phyloP scores from a whole-genome alignment of 2,797 vertebrate genomes.

The Nannoperca australis region DNA sequence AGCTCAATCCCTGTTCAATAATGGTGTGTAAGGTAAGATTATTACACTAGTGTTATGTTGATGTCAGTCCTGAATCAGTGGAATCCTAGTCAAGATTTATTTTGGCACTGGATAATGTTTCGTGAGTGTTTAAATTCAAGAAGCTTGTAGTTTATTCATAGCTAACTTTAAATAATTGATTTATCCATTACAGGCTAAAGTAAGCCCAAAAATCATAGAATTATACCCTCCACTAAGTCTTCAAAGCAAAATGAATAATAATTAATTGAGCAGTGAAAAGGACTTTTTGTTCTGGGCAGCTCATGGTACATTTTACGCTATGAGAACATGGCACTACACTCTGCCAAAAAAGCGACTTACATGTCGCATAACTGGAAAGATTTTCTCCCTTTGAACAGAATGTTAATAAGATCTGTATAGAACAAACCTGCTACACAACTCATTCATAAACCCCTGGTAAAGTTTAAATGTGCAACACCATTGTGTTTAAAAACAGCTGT shows the following conservation, averaged over 20 bases:
- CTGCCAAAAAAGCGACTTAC: neutral
- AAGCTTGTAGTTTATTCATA: slow-evolving; percentile 18
- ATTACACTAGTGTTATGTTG: no score
- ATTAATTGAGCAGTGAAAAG: neutral
- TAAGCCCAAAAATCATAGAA: slow-evolving; percentile 20
- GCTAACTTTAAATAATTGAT: slow-evolving; percentile 23
- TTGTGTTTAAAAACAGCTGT: neutral
- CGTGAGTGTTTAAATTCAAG: slow-evolving; percentile 4
- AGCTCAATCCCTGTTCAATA: no score
- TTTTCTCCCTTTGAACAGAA: neutral
- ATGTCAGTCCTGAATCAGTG: neutral
- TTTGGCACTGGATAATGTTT: neutral
- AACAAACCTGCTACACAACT: neutral
- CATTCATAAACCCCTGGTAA: neutral
- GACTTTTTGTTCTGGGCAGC: neutral
- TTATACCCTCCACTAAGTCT: slow-evolving; percentile 4
- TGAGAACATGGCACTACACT: neutral
- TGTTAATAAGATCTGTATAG: neutral
- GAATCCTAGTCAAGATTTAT: neutral
- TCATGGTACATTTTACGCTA: neutral
- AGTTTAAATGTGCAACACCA: neutral
- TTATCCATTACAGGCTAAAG: slow-evolving; percentile 9
- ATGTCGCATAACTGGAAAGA: neutral
- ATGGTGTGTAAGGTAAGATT: neutral
- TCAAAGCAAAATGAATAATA: slow-evolving; percentile 7